Conservation (phyloP, 2,797 vertebrate genomes). For the Prionace glauca region DNA sequence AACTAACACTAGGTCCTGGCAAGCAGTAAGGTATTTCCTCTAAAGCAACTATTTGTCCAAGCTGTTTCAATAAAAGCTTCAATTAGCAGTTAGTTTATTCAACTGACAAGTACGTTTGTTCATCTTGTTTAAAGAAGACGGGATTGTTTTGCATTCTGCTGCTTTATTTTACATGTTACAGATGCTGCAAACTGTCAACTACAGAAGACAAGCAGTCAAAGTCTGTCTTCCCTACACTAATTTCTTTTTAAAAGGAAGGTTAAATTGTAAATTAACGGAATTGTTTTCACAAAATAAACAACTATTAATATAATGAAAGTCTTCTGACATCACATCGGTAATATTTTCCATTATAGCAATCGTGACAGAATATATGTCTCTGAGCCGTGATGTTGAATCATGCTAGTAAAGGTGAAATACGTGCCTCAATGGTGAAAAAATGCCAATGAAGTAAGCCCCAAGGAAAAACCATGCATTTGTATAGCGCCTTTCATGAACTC, state of each 20-base stretch:
- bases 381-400: not conserved
- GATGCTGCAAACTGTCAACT: not conserved
- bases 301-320: not conserved
- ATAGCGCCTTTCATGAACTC: not conserved
- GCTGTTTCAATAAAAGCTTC: slow-evolving; percentile 23
- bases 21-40: slow-evolving; percentile 29
- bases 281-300: not conserved
- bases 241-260: not conserved
- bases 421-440: not conserved
- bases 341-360: not conserved
- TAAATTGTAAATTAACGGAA: not conserved
- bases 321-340: not conserved
- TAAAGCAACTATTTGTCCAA: slow-evolving; percentile 14
- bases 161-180: not conserved
- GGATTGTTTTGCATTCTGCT: slow-evolving; percentile 16
- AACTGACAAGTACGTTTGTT: slow-evolving; percentile 20
- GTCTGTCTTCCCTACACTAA: not conserved
- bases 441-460: not conserved
- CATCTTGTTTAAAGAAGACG: slow-evolving; percentile 23
- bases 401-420: not conserved
- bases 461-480: not conserved
- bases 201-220: slow-evolving; percentile 5
- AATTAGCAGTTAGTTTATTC: slow-evolving; percentile 26
- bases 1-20: slow-evolving; percentile 8
- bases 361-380: not conserved